These are phyloP conservation scores for Pachypsylla venusta DNA, from an alignment of 1,140 invertebrate genomes.

Conservation along the genomic window DNA sequence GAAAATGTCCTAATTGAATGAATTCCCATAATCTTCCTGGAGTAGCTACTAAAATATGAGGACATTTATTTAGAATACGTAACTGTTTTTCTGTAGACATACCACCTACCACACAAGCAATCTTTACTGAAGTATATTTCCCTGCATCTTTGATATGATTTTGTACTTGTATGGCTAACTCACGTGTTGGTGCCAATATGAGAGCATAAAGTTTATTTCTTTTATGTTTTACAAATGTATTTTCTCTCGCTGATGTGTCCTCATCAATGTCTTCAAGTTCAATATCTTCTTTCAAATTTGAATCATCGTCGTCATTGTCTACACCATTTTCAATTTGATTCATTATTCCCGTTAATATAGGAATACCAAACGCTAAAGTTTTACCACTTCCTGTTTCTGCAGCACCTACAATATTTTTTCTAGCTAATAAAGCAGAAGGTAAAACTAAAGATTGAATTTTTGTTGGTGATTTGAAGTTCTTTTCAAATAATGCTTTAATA, in stretches of 20 bases:
- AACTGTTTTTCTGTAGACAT: conserved; percentile 84
- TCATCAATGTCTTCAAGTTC: conserved; percentile 27
- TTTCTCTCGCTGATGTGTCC: conserved; percentile 23
- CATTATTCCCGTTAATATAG: conserved; percentile 71
- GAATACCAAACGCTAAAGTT: conserved; percentile 91
- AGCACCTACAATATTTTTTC: conserved; percentile 80
- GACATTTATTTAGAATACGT: conserved; percentile 59
- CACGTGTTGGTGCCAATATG: conserved; percentile 86
- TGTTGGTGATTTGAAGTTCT: conserved; percentile 67
- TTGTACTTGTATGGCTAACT: conserved; percentile 86
- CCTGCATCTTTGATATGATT: conserved; percentile 65
- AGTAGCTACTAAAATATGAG: conserved; percentile 90
- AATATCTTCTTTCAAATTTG: conserved; percentile 28
- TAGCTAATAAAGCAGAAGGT: conserved; percentile 73
- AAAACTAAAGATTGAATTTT: conserved; percentile 43
- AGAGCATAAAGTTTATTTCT: conserved; percentile 47
- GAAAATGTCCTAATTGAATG: conserved; percentile 55
- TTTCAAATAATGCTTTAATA: conserved; percentile 52
- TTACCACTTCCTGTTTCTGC: conserved; percentile 97
- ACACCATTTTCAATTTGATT: conserved; percentile 26
- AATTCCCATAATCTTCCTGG: conserved; percentile 93
- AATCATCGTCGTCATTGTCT: conserved; percentile 25
- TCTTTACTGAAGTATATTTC: conserved; percentile 59
- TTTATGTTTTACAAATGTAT: conserved; percentile 8
- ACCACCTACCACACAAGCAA: conserved; percentile 75